Evolutionary conservation across 2,113 vertebrate genomes (phyloP), one percentile per base, ranked within the genome.

Genomic region (zebrafish (Danio rerio)): DNA sequence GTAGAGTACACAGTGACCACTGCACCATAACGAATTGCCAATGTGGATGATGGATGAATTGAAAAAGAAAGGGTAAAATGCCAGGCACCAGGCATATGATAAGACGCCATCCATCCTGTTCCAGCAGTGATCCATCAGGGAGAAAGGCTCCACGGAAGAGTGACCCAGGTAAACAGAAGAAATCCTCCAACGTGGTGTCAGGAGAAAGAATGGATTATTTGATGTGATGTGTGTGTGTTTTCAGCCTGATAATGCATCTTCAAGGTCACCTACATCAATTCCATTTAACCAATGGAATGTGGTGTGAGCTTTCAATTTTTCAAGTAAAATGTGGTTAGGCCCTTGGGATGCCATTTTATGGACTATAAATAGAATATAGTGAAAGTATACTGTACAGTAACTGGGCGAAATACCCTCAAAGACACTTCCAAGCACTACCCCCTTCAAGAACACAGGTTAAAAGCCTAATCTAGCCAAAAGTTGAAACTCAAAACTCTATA

Each of bases 121-220:
- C 68, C 40, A 16, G 78, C 73, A 86, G 91, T 85, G 89, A 92
- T 91, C 89, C 86, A 92, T 91, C 91, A 92, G 86, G n/a, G 0
- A 18, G 62, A 71, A 13, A 71, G 85, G 87, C 87, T 88, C 80
- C 78, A 53, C 76, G 71, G 89, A 90, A 91, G 92, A 89, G 83
- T 88, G 88, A 79, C 74, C 73, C 0, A 84, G 85, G 84, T 88
- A 85, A 84, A 86, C 79, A 86, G 70, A 62, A 75, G 81, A 88
- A 85, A 86, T 84, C 31, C 81, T 88, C 66, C 86, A 81, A 11
- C 20, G 20, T 52, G 40, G 86, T 83, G 83, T 66, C 68, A 75
- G 87, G 83, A 87, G 82, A 89, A 88, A 87, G 53, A 75, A 62
- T 80, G 69, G 68, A 75, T 85, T 18, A 50, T 81, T 65, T 68